Conservation (phyloP, 2,888 invertebrate species). For the Ophraella communa region DNA sequence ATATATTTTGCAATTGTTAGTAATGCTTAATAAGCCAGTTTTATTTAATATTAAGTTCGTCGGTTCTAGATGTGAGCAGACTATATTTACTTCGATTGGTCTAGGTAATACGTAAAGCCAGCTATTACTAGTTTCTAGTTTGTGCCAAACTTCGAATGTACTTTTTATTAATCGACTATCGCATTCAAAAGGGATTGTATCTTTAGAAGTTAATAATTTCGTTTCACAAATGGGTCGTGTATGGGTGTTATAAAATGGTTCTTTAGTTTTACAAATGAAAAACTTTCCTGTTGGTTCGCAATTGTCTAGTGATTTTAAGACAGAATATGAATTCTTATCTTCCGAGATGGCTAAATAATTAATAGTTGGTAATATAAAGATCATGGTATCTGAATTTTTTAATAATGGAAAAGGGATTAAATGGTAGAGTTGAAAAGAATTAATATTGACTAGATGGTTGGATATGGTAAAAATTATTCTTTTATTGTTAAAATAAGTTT, state of each 20-base stretch:
- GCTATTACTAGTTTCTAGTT: neutral
- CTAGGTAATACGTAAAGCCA: conserved; percentile 11
- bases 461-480: conserved; percentile 12
- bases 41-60: neutral
- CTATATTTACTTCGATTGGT: neutral
- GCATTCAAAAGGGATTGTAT: neutral
- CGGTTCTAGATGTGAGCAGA: neutral
- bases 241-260: conserved; percentile 3
- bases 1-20: neutral
- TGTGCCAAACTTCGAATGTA: conserved; percentile 8
- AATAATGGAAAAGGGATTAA: conserved; percentile 6
- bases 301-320: neutral
- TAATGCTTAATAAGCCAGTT: neutral
- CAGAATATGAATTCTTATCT: neutral
- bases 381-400: neutral
- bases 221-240: conserved; percentile 13
- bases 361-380: conserved; percentile 1
- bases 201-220: neutral
- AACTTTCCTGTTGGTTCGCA: neutral
- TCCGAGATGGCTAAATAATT: conserved; percentile 10
- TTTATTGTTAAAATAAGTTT: neutral
- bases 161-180: neutral
- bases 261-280: neutral
- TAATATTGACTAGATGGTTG: conserved; percentile 3
- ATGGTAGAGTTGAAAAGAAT: conserved; percentile 5